Evolutionary conservation across 2,797 vertebrate genomes (phyloP), one percentile per base, ranked within the genome.

Genomic region (Zalophus californianus): DNA sequence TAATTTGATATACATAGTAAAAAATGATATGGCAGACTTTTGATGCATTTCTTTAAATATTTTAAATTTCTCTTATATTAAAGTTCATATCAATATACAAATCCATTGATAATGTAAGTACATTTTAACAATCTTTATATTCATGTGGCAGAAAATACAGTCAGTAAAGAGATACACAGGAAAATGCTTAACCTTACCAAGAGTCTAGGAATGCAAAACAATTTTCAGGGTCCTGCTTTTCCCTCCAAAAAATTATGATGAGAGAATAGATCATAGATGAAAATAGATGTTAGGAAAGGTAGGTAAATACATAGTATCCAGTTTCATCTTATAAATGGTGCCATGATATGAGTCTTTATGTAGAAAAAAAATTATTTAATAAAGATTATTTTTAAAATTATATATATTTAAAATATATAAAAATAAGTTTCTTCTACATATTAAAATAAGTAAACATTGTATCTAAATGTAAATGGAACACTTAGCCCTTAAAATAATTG

Each of bases 181-280:
- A 78, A 84, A 92, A 70, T 72, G 20, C 78, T 88, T 84, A 92
- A 88, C 29, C n/a, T 79, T 89, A 68, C 48, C 25, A 78, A 88
- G 25, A 85, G 54, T 88, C 60, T 78, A 84, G 54, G 10, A 78
- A 91, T 83, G 52, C 29, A n/a, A 92, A 84, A 84, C 84, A 88
- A 92, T 64, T n/a, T 50, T 79, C 32, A 72, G 32, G 32, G 27
- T 44, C 29, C 11, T 87, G 25, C 62, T 94, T 91, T 83, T 56
- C 35, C 35, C 62, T 92, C 5, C n/a, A 82, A 91, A 70, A 77
- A 84, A 70, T 62, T 52, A 29, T 91, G 35, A 78, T 62, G 21
- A 60, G 41, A 75, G 50, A 91, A 58, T 58, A 86, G 16, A 80
- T 73, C 21, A 91, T 48, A 54, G 44, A 50, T 77, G 27, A 16